Evolutionary conservation across 2,797 vertebrate genomes (phyloP), one percentile per base, ranked within the genome.

Genomic region (Acomys russatus): DNA sequence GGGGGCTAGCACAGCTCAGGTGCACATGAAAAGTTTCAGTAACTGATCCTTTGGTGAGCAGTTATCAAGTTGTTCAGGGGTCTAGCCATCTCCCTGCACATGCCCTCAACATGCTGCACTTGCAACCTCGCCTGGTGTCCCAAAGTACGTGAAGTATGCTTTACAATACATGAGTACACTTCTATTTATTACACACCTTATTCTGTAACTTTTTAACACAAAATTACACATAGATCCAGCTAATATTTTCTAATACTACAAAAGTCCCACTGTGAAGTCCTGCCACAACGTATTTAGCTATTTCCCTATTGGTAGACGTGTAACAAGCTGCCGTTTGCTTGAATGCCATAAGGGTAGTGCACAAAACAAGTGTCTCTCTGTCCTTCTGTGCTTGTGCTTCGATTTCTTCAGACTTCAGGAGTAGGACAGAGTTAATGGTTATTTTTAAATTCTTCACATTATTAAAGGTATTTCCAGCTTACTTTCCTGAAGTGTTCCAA

Each of bases 341-440:
- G 12, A 88, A 44, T 6, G 11, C 71, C 64, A 63, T 82, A 93
- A 77, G 3, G 61, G 44, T 59, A 73, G 74, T 78, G 22, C 1
- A 84, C 54, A 85, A 92, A 94, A 90, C 89, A 94, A 82, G 66
- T 79, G 6, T 82, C 20, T 70, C n/a, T 49, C 22, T 84, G 20
- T 83, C 8, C 70, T 91, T 95, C 89, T 59, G 28, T 89, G 66
- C 17, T 54, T 56, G 3, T 49, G 28, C 4, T 91, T 92, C 92
- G 44, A 68, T 84, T 87, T 64, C 90, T 59, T 44, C 66, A 93
- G 54, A 90, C 18, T 87, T 30, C 17, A 38, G 87, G 18, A 80
- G 14, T 88, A 84, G 49, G 44, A 56, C 10, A 56, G 38, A 90
- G 28, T 74, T 77, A 83, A 90, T 90, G 25, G 2, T 59, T 88